A percentile compares a stretch with the other conserved stretches of the same genome.
phyloP scores from a whole-genome alignment of 2,797 vertebrate species.

The Oreochromis mossambicus region DNA sequence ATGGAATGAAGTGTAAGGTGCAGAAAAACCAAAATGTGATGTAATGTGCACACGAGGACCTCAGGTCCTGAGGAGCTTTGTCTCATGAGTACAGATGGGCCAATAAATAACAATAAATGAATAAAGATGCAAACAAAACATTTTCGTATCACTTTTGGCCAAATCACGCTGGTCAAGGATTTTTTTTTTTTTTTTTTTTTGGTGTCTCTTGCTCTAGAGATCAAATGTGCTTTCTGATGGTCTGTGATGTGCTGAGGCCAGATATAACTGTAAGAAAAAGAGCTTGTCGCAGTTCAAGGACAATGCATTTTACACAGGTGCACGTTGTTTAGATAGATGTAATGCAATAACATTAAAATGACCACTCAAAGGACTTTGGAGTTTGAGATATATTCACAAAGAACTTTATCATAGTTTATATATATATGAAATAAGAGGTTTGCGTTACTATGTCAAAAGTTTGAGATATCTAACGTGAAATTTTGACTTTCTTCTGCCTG shows the following conservation, averaged over 20 bases:
- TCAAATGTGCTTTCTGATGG: not conserved
- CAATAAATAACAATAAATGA: not conserved
- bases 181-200: not conserved
- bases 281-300: no score
- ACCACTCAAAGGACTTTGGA: not conserved
- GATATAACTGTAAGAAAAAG: not conserved
- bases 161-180: not conserved
- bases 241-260: not conserved
- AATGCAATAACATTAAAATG: not conserved
- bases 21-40: not conserved
- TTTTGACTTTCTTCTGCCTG: no score
- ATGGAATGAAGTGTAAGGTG: not conserved
- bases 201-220: not conserved
- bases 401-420: no score
- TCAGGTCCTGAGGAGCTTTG: not conserved
- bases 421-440: no score
- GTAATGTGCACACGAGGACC: accelerated
- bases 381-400: not conserved
- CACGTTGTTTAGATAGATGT: accelerated
- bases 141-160: not conserved
- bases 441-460: no score
- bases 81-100: not conserved
- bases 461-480: no score
- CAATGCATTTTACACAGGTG: not conserved
- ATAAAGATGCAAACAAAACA: not conserved